Evolutionary conservation across 1,140 invertebrate genomes (phyloP).

Genomic region (Marisa cornuarietis): DNA sequence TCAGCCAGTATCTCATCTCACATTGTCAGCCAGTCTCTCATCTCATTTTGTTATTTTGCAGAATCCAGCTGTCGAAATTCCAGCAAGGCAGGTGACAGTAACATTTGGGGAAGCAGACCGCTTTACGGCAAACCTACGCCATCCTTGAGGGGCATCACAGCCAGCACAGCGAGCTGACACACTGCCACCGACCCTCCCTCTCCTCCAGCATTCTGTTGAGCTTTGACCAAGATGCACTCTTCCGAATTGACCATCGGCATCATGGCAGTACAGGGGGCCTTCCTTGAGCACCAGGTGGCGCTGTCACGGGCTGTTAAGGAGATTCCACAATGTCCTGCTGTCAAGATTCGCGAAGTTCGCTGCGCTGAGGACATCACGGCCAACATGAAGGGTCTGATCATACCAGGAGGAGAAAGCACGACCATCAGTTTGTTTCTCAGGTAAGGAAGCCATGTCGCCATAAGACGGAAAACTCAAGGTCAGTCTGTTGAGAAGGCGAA

Average conservation of each 20-base stretch:
- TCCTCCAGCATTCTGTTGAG: too few relatives aligned
- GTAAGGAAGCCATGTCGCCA: neutral
- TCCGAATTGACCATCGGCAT: neutral
- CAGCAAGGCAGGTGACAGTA: too few relatives aligned
- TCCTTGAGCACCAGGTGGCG: slow-evolving; percentile 52
- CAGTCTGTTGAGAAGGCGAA: too few relatives aligned
- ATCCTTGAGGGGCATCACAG: too few relatives aligned
- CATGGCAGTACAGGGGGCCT: slow-evolving; percentile 51
- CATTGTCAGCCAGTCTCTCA: neutral
- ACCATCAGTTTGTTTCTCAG: slow-evolving; percentile 55
- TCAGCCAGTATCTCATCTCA: neutral
- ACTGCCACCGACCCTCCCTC: too few relatives aligned
- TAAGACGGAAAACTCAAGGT: too few relatives aligned
- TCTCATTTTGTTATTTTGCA: too few relatives aligned
- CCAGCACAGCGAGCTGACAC: too few relatives aligned
- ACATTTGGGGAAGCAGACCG: too few relatives aligned
- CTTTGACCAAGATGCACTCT: neutral
- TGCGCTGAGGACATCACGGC: slow-evolving; percentile 38
- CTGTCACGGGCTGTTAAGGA: slow-evolving; percentile 36
- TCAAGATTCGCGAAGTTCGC: slow-evolving; percentile 43
- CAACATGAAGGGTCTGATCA: slow-evolving; percentile 51
- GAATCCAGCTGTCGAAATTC: too few relatives aligned
- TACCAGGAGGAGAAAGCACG: slow-evolving; percentile 61
- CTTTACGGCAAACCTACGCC: too few relatives aligned
- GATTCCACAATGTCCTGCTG: slow-evolving; percentile 15